Percentiles rank a stretch among this genome's conserved stretches.
phyloP scores from a whole-genome alignment of 2,797 vertebrate genomes.

The Schizopygopsis pylzovi region DNA sequence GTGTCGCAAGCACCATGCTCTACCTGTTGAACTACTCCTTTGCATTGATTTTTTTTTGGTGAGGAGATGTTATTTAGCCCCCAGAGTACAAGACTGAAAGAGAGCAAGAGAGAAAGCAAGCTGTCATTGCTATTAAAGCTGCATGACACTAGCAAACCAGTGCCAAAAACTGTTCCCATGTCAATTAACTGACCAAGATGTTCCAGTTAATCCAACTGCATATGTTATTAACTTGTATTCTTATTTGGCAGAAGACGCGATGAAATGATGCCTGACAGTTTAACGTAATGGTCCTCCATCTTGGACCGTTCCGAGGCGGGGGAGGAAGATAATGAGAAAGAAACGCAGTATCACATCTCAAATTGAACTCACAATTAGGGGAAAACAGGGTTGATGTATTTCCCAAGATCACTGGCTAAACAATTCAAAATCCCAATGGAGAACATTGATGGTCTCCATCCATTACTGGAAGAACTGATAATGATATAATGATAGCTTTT shows the following conservation, averaged over 20 bases:
- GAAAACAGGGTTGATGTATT: constrained; percentile 51
- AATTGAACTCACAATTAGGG: constrained; percentile 53
- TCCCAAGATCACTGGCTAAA: constrained; percentile 49
- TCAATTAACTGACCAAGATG: constrained; percentile 11
- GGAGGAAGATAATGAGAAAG: constrained; percentile 46
- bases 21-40: constrained; percentile 38
- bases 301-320: constrained; percentile 49
- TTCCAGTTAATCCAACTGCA: constrained; percentile 1
- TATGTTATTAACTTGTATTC: constrained; percentile 29
- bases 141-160: background rate
- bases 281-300: constrained; percentile 2
- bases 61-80: constrained; percentile 63
- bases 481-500: constrained; percentile 55
- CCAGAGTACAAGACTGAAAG: constrained; percentile 20
- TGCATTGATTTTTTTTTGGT: constrained; percentile 71
- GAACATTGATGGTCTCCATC: constrained; percentile 36
- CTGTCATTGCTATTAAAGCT: background rate
- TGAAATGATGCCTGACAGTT: constrained; percentile 19
- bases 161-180: background rate
- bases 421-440: constrained; percentile 46
- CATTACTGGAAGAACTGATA: constrained; percentile 44
- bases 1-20: background rate
- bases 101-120: background rate
- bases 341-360: constrained; percentile 60
- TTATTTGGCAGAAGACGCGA: background rate